phyloP scores from a whole-genome alignment of 2,888 invertebrate species.

The Opisthograptis luteolata region DNA sequence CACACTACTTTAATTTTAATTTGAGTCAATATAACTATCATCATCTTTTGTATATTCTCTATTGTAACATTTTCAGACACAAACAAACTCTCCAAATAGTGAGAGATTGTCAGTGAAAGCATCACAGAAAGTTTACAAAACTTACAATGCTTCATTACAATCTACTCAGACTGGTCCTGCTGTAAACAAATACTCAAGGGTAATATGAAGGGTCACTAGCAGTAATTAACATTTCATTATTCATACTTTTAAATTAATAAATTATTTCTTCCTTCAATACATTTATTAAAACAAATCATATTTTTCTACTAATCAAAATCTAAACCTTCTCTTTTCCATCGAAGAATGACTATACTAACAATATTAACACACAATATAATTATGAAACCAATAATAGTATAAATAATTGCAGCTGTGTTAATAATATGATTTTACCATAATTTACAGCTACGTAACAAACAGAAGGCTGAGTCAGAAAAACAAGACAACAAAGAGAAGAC shows the following conservation, averaged over 20 bases:
- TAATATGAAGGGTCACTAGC: constrained; percentile 49
- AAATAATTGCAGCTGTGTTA: background rate
- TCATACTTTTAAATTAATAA: constrained; percentile 22
- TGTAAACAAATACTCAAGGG: constrained; percentile 73
- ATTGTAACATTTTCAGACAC: constrained; percentile 70
- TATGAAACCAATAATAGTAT: background rate
- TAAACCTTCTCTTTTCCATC: background rate
- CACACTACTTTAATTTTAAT: background rate
- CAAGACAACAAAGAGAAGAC: constrained; percentile 43
- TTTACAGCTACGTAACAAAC: constrained; percentile 67
- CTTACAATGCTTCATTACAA: constrained; percentile 69
- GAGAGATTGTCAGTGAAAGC: constrained; percentile 82
- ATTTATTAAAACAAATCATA: constrained; percentile 6
- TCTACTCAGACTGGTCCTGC: constrained; percentile 64
- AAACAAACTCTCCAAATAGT: constrained; percentile 69
- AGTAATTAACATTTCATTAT: constrained; percentile 31
- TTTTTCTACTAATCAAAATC: no score
- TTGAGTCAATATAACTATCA: background rate
- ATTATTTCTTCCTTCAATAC: constrained; percentile 2
- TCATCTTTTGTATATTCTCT: constrained; percentile 11
- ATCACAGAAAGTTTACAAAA: constrained; percentile 78
- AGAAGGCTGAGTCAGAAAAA: constrained; percentile 49
- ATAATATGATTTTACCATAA: background rate
- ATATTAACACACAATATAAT: background rate
- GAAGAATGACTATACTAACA: background rate